A percentile compares a stretch with the other conserved stretches of the same genome.
These are phyloP conservation scores for Phytoseiulus persimilis DNA, from an alignment of 2,888 invertebrate species.

Conservation along the genomic window DNA sequence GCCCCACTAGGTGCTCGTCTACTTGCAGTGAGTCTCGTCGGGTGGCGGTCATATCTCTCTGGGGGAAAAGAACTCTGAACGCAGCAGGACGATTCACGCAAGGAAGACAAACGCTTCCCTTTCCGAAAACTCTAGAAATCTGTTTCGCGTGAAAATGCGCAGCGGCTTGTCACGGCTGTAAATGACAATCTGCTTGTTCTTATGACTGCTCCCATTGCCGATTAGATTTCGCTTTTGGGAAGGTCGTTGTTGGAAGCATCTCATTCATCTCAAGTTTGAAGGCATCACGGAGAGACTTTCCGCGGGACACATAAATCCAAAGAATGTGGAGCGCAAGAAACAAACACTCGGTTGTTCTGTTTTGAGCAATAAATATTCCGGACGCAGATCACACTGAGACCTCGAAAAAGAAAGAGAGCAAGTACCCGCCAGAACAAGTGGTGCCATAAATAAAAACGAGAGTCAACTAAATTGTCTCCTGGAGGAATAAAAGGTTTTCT, in stretches of 20 bases:
- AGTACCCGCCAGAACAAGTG: neutral
- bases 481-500: neutral
- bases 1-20: too few species aligned
- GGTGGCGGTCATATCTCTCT: too few species aligned
- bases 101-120: too few species aligned
- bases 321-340: neutral
- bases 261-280: neutral
- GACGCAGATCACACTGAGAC: neutral
- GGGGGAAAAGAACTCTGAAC: too few species aligned
- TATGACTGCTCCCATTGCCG: too few species aligned
- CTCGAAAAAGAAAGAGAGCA: neutral
- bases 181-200: too few species aligned
- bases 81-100: too few species aligned
- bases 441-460: neutral
- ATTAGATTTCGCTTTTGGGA: neutral
- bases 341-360: neutral
- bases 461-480: neutral
- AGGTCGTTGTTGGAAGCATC: neutral
- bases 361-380: neutral
- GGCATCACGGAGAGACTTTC: neutral
- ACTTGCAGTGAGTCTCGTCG: too few species aligned
- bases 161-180: too few species aligned
- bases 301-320: neutral
- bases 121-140: too few species aligned
- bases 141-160: too few species aligned